Evolutionary conservation across 2,113 vertebrate species (phyloP).

Genomic region (Cololabis saira): DNA sequence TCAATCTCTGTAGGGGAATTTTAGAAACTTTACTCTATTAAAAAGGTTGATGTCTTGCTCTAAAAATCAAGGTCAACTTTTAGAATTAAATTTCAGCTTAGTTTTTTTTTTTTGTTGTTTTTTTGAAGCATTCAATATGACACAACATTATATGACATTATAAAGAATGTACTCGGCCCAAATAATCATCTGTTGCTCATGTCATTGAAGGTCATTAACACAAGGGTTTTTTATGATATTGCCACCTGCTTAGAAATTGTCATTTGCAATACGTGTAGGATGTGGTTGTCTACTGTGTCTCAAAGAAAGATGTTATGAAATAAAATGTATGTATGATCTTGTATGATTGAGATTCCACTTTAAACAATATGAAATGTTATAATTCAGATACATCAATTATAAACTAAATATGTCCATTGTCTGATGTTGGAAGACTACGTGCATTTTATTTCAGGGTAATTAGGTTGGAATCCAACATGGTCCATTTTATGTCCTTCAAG

Average conservation of each 20-base stretch:
- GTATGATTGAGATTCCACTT: not conserved
- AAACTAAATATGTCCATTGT: not conserved
- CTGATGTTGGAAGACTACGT: conserved; percentile 1
- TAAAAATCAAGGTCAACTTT: conserved; percentile 21
- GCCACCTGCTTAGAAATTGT: not conserved
- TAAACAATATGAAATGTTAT: not conserved
- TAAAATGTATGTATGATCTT: not conserved
- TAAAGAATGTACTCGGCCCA: conserved; percentile 9
- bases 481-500: not conserved
- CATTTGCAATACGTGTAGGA: not conserved
- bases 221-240: not conserved
- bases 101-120: not conserved
- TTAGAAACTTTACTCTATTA: conserved; percentile 27
- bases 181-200: not conserved
- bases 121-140: conserved; percentile 13
- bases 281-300: not conserved
- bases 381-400: not conserved
- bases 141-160: conserved; percentile 7
- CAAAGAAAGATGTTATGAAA: not conserved
- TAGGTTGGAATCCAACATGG: not conserved
- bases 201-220: not conserved
- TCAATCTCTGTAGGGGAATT: conserved; percentile 4
- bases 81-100: not conserved
- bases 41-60: conserved; percentile 3
- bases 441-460: not conserved